Base-by-base conservation (phyloP, 1,140 invertebrate genomes). In the Ericerus pela region DNA sequence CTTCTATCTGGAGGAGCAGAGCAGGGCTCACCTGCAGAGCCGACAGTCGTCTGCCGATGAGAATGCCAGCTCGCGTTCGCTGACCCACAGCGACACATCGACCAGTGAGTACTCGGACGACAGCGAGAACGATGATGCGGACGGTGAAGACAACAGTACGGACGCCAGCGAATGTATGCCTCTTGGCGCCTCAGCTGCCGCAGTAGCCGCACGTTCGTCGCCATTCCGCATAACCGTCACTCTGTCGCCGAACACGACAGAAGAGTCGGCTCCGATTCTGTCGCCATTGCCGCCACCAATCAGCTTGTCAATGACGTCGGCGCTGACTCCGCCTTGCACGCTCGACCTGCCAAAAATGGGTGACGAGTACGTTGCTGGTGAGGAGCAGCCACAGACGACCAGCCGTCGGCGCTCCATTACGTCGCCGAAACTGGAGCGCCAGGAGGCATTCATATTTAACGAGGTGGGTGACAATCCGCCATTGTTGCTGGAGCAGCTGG, bases 391-490 rank as follows among this genome's bases (percentile, higher is more conserved):
- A 47, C 56, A 63, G 18, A 53, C 64, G 8, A 58, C 22, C 66
- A 71, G 2, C 59, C 67, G 29, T 51, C 62, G 71, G 47, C 66
- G 71, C 53, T 73, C 64, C 60, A 60, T 64, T 70, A 33, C 69
- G 67, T 65, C 70, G 76, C 58, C 73, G 76, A 62, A 78, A 77
- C 51, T 84, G 28, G 80, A 85, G 36, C 73, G 85, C 6, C 84
- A 88, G 65, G 83, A 87, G 65, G 85, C 85, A 0, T 82, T 85
- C 60, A 82, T 85, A 14, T 60, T 64, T 28, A 61, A 59, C 57
- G 75, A 73, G 51, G 73, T 75, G n/a, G 73, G 72, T 2, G 76
- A 78, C 54, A 66, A 55, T 16, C n/a, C n/a, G n/a, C n/a, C n/a
- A 62, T 47, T 62, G 64, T 12, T 63, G 62, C 18, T 63, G 37